These are phyloP conservation scores for Cyanoderma ruficeps DNA, from an alignment of 2,113 vertebrate species.

Conservation along the genomic window DNA sequence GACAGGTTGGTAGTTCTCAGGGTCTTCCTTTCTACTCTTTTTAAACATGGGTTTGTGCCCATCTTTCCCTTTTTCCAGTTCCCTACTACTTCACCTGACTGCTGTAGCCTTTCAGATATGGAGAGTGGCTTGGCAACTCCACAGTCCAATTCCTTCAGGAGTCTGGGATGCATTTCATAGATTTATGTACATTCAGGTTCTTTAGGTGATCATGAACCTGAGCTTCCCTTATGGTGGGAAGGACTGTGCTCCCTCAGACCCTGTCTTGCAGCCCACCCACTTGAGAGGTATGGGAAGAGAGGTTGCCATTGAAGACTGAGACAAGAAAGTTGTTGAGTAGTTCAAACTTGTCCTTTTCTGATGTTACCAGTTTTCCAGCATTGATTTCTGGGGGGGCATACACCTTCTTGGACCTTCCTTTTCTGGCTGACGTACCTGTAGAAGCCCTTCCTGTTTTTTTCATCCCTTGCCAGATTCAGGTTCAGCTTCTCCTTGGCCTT, in stretches of 20 bases:
- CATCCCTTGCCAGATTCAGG: neutral
- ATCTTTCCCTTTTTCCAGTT: neutral
- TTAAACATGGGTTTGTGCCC: neutral
- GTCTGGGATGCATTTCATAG: neutral
- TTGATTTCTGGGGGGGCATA: neutral
- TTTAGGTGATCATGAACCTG: neutral
- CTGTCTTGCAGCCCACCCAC: neutral
- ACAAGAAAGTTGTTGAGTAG: neutral
- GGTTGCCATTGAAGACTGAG: neutral
- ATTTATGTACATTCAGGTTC: neutral
- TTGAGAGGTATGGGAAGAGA: neutral
- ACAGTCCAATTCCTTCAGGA: neutral
- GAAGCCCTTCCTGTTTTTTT: neutral
- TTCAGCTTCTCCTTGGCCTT: neutral
- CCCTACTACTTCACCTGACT: neutral
- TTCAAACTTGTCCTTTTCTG: neutral
- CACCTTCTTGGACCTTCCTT: neutral
- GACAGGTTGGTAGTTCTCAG: neutral
- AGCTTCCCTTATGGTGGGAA: neutral
- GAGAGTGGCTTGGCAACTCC: neutral
- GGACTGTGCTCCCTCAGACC: neutral
- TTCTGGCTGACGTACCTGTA: neutral
- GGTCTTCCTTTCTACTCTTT: neutral
- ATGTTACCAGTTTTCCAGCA: neutral
- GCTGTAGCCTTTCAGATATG: neutral